A percentile compares a stretch with the other conserved stretches of the same genome.
These are phyloP conservation scores for Stenodera caucasica DNA, from an alignment of 2,888 invertebrate species.

Conservation along the genomic window DNA sequence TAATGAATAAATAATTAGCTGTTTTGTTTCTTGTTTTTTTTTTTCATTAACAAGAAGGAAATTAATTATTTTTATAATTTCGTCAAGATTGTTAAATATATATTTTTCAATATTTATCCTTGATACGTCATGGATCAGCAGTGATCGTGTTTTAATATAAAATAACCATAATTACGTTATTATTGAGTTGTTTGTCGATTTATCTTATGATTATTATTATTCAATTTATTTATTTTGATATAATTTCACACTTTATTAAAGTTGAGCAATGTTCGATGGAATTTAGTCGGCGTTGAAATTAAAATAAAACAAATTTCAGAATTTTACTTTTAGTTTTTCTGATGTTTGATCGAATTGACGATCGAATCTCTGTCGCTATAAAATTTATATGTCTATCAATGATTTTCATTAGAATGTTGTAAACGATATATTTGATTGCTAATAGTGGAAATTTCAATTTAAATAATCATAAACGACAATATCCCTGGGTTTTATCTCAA, in stretches of 20 bases:
- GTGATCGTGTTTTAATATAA: slow-evolving; percentile 12
- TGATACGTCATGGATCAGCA: slow-evolving; percentile 5
- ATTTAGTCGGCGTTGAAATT: no score
- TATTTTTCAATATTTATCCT: neutral
- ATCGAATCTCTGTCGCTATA: neutral
- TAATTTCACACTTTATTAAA: slow-evolving; percentile 1
- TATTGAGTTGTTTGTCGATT: slow-evolving; percentile 11
- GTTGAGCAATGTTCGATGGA: neutral
- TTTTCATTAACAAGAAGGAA: no score
- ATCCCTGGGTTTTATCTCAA: no score
- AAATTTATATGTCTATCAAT: neutral
- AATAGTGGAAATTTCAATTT: no score
- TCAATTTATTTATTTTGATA: neutral
- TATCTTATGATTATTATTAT: neutral
- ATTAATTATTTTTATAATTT: no score
- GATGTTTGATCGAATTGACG: neutral
- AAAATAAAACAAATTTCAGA: no score
- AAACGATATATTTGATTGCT: no score
- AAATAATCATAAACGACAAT: no score
- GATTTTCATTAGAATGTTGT: no score
- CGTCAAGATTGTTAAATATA: neutral
- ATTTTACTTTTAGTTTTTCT: neutral
- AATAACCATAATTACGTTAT: slow-evolving; percentile 10
- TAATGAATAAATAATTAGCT: no score
- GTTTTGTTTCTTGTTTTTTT: no score